A percentile compares a stretch with the other conserved stretches of the same genome.
Evolutionary conservation across 2,113 vertebrate species (phyloP).

Genomic region (Pogona vitticeps): DNA sequence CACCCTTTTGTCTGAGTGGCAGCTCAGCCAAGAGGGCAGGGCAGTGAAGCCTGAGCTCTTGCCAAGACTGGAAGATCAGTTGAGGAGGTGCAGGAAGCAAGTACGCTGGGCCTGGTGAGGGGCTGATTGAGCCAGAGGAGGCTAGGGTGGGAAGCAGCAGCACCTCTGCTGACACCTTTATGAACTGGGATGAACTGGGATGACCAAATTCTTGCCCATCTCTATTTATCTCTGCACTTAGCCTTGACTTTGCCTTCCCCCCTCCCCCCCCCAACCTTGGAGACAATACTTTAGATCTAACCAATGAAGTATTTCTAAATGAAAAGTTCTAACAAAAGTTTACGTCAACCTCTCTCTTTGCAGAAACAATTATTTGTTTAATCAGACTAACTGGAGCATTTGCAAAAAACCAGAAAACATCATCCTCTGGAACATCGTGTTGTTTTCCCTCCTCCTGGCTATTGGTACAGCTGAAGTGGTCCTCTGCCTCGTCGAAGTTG

Average conservation of each 20-base stretch:
- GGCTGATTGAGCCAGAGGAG: no score
- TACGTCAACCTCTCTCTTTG: constrained; percentile 27
- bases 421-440: constrained; percentile 78
- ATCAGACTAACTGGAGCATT: constrained; percentile 72
- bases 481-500: constrained; percentile 82
- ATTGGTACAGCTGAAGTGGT: constrained; percentile 75
- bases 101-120: no score
- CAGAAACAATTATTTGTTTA: constrained; percentile 79
- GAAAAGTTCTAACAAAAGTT: background rate
- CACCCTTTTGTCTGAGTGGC: no score
- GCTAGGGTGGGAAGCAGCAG: no score
- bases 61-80: no score
- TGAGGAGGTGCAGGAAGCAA: no score
- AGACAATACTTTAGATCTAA: background rate
- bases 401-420: constrained; percentile 77
- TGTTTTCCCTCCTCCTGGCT: constrained; percentile 83
- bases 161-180: no score
- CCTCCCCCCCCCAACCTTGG: background rate
- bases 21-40: no score
- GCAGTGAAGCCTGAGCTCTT: no score
- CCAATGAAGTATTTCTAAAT: background rate
- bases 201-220: no score
- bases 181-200: no score
- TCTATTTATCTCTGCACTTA: background rate
- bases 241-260: background rate